Percentiles rank a stretch among this genome's conserved stretches.
phyloP scores from a whole-genome alignment of 2,797 vertebrate genomes.

The Sebastes steindachneri region DNA sequence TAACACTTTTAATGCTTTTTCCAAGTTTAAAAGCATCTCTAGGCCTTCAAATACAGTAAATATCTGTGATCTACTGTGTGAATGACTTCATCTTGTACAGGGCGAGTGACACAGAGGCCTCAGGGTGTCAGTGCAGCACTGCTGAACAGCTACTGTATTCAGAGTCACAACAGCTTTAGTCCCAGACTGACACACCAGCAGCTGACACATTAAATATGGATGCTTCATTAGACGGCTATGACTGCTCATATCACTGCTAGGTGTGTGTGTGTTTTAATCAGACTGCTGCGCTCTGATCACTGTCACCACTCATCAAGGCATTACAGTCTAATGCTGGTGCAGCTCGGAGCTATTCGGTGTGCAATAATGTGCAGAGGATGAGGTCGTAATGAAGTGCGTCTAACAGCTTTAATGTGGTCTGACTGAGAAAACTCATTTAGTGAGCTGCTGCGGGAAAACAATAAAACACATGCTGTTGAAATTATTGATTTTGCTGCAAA shows the following conservation, averaged over 20 bases:
- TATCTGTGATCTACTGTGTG: background rate
- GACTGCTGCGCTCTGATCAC: constrained; percentile 13
- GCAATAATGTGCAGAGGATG: constrained; percentile 23
- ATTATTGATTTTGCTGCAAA: background rate
- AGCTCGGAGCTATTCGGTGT: constrained; percentile 24
- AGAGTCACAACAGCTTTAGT: constrained; percentile 30
- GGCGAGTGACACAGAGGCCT: constrained; percentile 38
- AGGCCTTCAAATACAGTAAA: too few relatives aligned
- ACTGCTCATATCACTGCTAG: constrained; percentile 12
- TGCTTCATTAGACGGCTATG: constrained; percentile 54
- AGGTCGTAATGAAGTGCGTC: constrained; percentile 23
- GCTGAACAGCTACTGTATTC: background rate
- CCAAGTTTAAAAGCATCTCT: too few relatives aligned
- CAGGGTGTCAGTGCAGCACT: constrained; percentile 54
- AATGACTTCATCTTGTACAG: background rate
- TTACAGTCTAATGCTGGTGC: constrained; percentile 6
- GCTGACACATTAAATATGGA: constrained; percentile 60
- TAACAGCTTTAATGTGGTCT: constrained; percentile 11
- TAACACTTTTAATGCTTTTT: too few relatives aligned
- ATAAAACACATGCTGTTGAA: background rate
- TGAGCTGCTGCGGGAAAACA: background rate
- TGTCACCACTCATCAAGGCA: constrained; percentile 35
- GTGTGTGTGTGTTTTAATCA: constrained; percentile 10
- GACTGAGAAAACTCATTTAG: constrained; percentile 43
- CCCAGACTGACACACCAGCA: constrained; percentile 25